A percentile compares a stretch with the other conserved stretches of the same genome.
phyloP scores from a whole-genome alignment of 2,113 vertebrate genomes.

The Sebastes fasciatus region DNA sequence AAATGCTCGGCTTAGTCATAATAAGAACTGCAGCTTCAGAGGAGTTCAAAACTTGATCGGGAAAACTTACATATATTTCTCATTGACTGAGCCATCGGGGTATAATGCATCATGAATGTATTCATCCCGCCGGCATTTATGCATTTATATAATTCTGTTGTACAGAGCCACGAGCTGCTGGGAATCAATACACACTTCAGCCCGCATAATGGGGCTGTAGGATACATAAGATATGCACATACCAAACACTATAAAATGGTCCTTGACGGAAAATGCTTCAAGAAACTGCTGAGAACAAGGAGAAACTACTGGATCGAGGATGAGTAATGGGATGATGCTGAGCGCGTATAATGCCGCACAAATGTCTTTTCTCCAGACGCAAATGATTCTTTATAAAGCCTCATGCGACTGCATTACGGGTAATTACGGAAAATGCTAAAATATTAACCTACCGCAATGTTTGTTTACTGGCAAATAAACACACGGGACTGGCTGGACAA shows the following conservation, averaged over 20 bases:
- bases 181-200: slow-evolving; percentile 66
- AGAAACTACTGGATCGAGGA: slow-evolving; percentile 47
- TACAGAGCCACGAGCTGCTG: slow-evolving; percentile 56
- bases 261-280: slow-evolving; percentile 58
- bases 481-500: slow-evolving; percentile 40
- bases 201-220: slow-evolving; percentile 62
- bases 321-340: slow-evolving; percentile 56
- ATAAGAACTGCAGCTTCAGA: slow-evolving; percentile 29
- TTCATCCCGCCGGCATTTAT: slow-evolving; percentile 65
- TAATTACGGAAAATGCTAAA: slow-evolving; percentile 64
- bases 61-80: slow-evolving; percentile 49
- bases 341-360: slow-evolving; percentile 29
- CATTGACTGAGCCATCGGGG: slow-evolving; percentile 42
- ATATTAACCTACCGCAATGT: slow-evolving; percentile 29
- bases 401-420: slow-evolving; percentile 22
- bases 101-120: slow-evolving; percentile 63
- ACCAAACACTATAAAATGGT: slow-evolving; percentile 63
- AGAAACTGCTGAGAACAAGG: slow-evolving; percentile 62
- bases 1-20: slow-evolving; percentile 7
- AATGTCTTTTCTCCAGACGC: slow-evolving; percentile 46
- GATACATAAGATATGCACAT: slow-evolving; percentile 69
- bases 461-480: slow-evolving; percentile 64
- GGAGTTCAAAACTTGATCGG: slow-evolving; percentile 52
- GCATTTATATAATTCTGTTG: slow-evolving; percentile 71
- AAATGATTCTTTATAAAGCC: slow-evolving; percentile 44